Percentiles rank a stretch among this genome's conserved stretches.
Conservation (phyloP, 2,888 invertebrate genomes). For the Hydrotaea diabolus region DNA sequence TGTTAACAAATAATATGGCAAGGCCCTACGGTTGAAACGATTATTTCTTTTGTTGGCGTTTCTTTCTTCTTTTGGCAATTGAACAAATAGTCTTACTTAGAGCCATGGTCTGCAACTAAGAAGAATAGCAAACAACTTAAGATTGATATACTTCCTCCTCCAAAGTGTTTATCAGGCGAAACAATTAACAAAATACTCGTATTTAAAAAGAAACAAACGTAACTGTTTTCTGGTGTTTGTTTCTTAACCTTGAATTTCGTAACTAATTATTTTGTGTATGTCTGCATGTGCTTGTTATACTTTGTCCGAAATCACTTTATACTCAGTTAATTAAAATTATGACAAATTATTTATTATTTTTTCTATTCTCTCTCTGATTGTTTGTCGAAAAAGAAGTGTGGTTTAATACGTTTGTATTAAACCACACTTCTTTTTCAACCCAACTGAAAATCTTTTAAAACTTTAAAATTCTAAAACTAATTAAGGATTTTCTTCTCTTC, state of each 20-base stretch:
- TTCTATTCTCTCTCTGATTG: not conserved
- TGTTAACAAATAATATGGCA: not conserved
- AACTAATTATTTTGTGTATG: not conserved
- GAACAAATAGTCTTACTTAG: conserved; percentile 5
- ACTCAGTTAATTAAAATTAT: conserved; percentile 22
- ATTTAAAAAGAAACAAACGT: not conserved
- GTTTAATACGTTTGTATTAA: not conserved
- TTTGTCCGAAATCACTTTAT: not conserved
- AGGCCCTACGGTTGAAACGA: not conserved
- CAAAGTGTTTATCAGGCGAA: not conserved
- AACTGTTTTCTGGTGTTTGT: not conserved
- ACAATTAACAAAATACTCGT: not conserved
- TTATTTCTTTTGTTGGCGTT: not conserved
- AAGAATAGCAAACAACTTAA: not conserved
- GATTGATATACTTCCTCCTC: conserved; percentile 15
- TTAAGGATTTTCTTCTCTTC: conserved; percentile 24
- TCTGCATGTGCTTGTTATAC: no score
- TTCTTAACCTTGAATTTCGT: not conserved
- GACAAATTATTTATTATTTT: conserved; percentile 19
- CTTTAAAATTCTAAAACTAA: conserved; percentile 7
- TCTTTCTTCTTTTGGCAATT: not conserved
- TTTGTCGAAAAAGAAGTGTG: not conserved
- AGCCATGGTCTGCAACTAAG: conserved; percentile 1
- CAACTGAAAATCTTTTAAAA: not conserved
- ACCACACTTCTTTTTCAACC: no score